Evolutionary conservation across 2,797 vertebrate species (phyloP), one percentile per base, ranked within the genome.

Genomic region (Sardinella longiceps): DNA sequence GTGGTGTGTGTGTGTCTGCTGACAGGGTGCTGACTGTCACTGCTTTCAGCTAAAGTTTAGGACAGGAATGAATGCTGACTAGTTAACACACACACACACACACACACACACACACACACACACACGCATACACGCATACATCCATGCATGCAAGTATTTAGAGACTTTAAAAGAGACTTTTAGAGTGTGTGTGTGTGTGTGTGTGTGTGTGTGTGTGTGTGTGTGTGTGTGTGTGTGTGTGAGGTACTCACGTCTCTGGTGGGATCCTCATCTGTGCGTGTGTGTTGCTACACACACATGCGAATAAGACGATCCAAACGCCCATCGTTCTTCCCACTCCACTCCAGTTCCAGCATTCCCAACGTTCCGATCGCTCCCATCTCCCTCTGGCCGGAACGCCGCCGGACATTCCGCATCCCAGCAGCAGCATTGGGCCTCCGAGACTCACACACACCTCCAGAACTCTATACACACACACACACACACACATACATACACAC

Each of bases 221-320:
- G 60, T 66, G 60, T 66, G 60, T 33, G 63, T 66, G 63, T 66
- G 30, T 20, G 66, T 37, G 66, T 74, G 66, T 74, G 30, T 74
- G 30, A 18, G 66, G 87, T 84, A 95, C 97, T 98, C 93, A 98
- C 97, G 94, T 97, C 92, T 98, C 97, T 88, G 96, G 95, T 2
- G 97, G 94, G 92, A 98, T 97, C 95, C 92, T 96, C 87, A 94
- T 94, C 94, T 98, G 96, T n/a, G 94, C 94, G 39, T 90, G 84
- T 0, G 93, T 88, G 5, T 91, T 88, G 81, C 93, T 88, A 90
- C 93, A 91, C 81, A 94, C 87, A 28, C 93, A 94, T 88, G 93
- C 88, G 89, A 87, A 89, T 30, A 93, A 92, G 88, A 96, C 93
- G 91, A 96, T 95, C 94, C 95, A 95, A 80, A 89, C 88, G 82